Conservation (phyloP, 2,888 invertebrate species). For the Mesopsocus fuscifrons region DNA sequence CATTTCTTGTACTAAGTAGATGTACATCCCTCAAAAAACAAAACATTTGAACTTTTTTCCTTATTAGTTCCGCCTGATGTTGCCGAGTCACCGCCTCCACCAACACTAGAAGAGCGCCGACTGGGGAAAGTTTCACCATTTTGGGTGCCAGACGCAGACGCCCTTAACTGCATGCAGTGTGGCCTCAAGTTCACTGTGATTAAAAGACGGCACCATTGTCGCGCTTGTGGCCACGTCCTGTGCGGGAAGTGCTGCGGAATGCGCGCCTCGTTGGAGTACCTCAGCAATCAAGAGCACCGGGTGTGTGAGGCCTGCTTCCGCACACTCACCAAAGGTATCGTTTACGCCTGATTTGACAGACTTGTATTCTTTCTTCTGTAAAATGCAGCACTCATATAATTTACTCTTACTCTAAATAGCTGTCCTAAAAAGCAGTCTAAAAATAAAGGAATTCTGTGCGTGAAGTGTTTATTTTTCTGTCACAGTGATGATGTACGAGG, state of each 20-base stretch:
- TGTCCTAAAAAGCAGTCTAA: no score
- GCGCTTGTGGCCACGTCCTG: constrained; percentile 66
- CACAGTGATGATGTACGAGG: constrained; percentile 5
- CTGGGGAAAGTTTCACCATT: constrained; percentile 59
- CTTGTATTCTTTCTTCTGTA: neutral
- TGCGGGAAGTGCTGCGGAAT: constrained; percentile 60
- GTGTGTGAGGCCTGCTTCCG: constrained; percentile 56
- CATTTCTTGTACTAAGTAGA: no score
- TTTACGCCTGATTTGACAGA: neutral
- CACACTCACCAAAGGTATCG: constrained; percentile 31
- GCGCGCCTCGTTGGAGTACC: constrained; percentile 48
- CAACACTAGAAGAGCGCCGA: constrained; percentile 16
- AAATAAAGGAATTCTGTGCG: no score
- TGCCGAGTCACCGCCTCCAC: constrained; percentile 1
- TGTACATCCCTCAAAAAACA: no score
- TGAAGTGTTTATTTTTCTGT: neutral
- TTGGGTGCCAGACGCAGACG: constrained; percentile 75
- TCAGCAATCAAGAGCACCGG: constrained; percentile 53
- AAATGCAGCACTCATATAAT: no score
- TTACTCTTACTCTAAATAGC: no score
- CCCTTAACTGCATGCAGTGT: constrained; percentile 66
- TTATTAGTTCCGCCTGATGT: no score
- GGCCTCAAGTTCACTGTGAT: constrained; percentile 60
- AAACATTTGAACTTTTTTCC: no score
- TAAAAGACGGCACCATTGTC: constrained; percentile 61